phyloP scores from a whole-genome alignment of 2,797 vertebrate genomes.

The Sebastes itinus region DNA sequence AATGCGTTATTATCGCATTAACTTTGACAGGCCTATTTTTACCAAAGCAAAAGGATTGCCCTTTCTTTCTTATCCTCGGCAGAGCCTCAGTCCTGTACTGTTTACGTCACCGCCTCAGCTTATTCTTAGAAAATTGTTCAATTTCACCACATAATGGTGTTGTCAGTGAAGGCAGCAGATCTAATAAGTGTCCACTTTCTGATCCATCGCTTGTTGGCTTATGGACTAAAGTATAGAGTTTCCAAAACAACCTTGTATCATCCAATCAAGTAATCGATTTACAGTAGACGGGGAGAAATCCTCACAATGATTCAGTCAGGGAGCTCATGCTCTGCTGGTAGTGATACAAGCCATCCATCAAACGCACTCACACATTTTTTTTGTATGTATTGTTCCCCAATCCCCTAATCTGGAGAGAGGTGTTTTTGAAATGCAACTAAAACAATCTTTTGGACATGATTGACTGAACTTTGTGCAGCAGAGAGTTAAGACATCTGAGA shows the following conservation, averaged over 20 bases:
- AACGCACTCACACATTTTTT: not conserved
- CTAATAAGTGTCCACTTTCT: constrained; percentile 41
- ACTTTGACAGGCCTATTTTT: not conserved
- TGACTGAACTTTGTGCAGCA: not conserved
- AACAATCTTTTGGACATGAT: not conserved
- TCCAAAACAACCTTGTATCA: constrained; percentile 42
- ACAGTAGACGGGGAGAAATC: constrained; percentile 21
- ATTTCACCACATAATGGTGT: not conserved
- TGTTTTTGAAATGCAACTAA: not conserved
- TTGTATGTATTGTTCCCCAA: not conserved
- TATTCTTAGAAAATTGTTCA: not conserved
- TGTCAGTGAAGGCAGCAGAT: constrained; percentile 27
- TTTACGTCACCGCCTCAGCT: not conserved
- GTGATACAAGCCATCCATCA: constrained; percentile 22
- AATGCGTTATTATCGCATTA: not conserved
- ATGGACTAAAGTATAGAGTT: constrained; percentile 47
- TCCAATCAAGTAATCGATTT: constrained; percentile 51
- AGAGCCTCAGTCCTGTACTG: not conserved
- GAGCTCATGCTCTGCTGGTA: not conserved
- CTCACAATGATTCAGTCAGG: constrained; percentile 9
- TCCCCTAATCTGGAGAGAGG: not conserved
- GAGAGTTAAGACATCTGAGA: not conserved
- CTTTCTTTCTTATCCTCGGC: not conserved
- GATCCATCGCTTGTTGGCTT: constrained; percentile 13
- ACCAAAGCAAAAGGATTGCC: not conserved